Percentiles rank a stretch among this genome's conserved stretches.
Evolutionary conservation across 2,113 vertebrate genomes (phyloP).

Genomic region (Hippocampus abdominalis): DNA sequence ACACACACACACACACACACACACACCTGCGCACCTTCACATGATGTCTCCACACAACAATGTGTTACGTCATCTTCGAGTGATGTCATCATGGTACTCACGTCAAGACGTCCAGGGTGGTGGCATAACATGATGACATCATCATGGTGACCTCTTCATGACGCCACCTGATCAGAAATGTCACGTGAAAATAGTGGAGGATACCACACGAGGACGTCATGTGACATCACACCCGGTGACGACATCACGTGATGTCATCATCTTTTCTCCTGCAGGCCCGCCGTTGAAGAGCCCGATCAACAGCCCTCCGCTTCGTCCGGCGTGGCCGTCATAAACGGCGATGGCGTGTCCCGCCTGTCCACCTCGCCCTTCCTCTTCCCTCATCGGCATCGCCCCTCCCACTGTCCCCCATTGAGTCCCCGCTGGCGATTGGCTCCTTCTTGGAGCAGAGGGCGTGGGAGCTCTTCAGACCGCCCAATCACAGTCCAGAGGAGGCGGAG

Average conservation of each 20-base stretch:
- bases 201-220: too few relatives aligned
- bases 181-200: too few relatives aligned
- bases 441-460: slow-evolving; percentile 86
- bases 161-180: too few relatives aligned
- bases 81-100: too few relatives aligned
- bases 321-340: slow-evolving; percentile 61
- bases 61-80: background rate
- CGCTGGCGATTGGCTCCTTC: slow-evolving; percentile 84
- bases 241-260: background rate
- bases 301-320: slow-evolving; percentile 23
- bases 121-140: too few relatives aligned
- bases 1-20: background rate
- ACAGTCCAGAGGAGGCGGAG: slow-evolving; percentile 80
- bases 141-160: too few relatives aligned
- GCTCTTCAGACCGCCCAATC: slow-evolving; percentile 75
- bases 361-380: slow-evolving; percentile 59
- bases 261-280: slow-evolving; percentile 35
- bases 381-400: slow-evolving; percentile 70
- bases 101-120: too few relatives aligned
- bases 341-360: slow-evolving; percentile 69
- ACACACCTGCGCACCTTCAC: too few relatives aligned
- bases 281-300: slow-evolving; percentile 1
- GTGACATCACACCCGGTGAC: too few relatives aligned
- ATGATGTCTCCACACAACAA: too few relatives aligned
- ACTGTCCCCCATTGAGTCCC: slow-evolving; percentile 61